phyloP scores from a whole-genome alignment of 2,888 invertebrate species.

The Nycteola revayana region DNA sequence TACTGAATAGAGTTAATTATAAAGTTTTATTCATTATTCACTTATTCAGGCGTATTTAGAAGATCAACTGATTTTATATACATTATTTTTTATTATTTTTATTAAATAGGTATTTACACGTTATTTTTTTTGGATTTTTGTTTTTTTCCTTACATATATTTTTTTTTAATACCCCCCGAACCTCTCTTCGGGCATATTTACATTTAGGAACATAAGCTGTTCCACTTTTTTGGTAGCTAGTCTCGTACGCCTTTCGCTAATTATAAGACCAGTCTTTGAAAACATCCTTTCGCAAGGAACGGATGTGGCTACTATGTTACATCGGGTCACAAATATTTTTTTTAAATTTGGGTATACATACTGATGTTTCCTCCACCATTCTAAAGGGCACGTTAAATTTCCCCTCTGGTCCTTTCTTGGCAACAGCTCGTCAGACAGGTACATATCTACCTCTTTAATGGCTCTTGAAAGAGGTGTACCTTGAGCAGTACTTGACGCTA shows the following conservation, averaged over 20 bases:
- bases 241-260: not conserved
- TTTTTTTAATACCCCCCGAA: not conserved
- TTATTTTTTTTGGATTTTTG: not conserved
- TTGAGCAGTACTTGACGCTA: not conserved
- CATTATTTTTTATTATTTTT: not conserved
- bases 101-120: not conserved
- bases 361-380: not conserved
- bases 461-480: slow-evolving; percentile 6
- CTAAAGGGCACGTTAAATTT: not conserved
- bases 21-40: too few species aligned
- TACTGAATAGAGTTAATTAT: not conserved
- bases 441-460: slow-evolving; percentile 10
- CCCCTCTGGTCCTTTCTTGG: not conserved
- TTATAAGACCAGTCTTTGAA: not conserved
- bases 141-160: not conserved
- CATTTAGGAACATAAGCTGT: not conserved
- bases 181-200: not conserved
- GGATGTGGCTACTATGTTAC: slow-evolving; percentile 1
- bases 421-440: slow-evolving; percentile 4
- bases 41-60: not conserved
- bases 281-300: slow-evolving; percentile 1
- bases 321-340: not conserved
- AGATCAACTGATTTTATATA: not conserved
- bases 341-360: not conserved
- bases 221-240: not conserved